Conservation (phyloP, 2,797 vertebrate species). For the Enteromius thamalakanensis region DNA sequence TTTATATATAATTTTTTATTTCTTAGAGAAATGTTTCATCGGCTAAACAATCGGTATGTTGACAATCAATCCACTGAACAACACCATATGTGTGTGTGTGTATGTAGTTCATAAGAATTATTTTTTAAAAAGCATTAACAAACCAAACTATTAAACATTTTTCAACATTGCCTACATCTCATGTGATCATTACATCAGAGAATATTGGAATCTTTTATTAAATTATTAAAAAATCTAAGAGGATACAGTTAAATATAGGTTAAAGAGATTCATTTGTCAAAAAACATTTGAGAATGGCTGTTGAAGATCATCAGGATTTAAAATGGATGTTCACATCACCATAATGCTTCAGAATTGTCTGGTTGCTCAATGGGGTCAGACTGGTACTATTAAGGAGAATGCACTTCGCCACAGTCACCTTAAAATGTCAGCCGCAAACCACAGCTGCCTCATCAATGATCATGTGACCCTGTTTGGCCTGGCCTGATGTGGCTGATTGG, state of each 20-base stretch:
- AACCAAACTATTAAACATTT: neutral
- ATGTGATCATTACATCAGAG: neutral
- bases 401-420: conserved; percentile 43
- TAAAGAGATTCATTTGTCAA: neutral
- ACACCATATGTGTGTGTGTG: too few relatives aligned
- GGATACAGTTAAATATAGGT: neutral
- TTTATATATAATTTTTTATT: neutral
- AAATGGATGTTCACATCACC: neutral
- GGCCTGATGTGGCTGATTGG: conserved; percentile 49
- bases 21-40: neutral
- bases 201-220: neutral
- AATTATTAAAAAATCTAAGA: neutral
- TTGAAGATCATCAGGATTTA: neutral
- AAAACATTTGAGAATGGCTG: neutral
- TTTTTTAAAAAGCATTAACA: neutral
- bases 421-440: conserved; percentile 48
- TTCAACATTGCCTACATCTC: neutral
- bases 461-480: conserved; percentile 39
- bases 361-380: conserved; percentile 40
- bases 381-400: conserved; percentile 22
- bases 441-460: conserved; percentile 37
- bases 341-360: conserved; percentile 24
- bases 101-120: neutral
- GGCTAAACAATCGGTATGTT: neutral
- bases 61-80: too few relatives aligned